Base-by-base conservation (phyloP, 2,888 invertebrate genomes). In the Dastarcus helophoroides region DNA sequence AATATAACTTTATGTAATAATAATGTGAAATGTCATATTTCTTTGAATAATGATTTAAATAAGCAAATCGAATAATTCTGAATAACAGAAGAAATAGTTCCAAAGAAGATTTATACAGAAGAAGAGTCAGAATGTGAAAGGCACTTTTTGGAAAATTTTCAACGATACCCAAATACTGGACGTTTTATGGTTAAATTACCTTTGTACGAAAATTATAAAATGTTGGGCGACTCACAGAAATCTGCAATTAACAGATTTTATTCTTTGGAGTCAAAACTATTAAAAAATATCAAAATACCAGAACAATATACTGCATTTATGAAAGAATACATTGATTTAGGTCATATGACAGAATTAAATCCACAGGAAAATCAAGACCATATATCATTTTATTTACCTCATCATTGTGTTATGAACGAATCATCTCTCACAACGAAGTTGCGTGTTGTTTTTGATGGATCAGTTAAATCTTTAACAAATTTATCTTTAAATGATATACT, bases 371-470 rank as follows among this genome's bases (percentile, higher is more conserved):
- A 6, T 23, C 6, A 6, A 17, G n/a, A 7, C 19, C 6, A 17
- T 7, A 6, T n/a, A 6, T 5, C 14, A 26, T 25, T 11, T 25
- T 25, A 10, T 12, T 14, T 27, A 3, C 27, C 27, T 3, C 27
- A 27, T 27, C 16, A 27, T 16, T 14, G 15, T 3, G 27, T 27
- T 10, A 4, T 27, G n/a, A 27, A 27, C 15, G n/a, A 27, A 9
- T 10, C 9, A n/a, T n/a, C n/a, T 29, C 10, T 14, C 10, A 21
- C 27, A 11, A 25, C 15, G 16, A n/a, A 3, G 10, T 27, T 14
- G 6, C 8, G 27, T 15, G 27, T 27, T n/a, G 27, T 27, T 10
- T 26, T 26, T 11, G 26, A 26, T 26, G 27, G 27, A 5, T 27
- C 27, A 9, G 16, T n/a, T 3, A 27, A 27, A 14, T 15, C 27